phyloP scores from a whole-genome alignment of 2,797 vertebrate genomes.

The Buceros bicornis region DNA sequence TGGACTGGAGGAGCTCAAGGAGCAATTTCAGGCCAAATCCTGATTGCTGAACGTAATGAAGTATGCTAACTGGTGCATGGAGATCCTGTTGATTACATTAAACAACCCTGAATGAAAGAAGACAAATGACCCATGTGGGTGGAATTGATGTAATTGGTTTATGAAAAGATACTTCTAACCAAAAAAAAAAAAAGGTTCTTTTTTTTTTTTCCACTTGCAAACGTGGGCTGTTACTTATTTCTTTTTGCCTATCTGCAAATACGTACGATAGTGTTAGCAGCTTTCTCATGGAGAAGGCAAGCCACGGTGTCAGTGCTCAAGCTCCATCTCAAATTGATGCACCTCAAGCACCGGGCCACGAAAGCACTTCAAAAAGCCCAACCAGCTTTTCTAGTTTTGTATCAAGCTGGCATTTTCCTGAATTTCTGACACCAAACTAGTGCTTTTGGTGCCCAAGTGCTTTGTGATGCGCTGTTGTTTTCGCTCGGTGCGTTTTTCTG shows the following conservation, averaged over 20 bases:
- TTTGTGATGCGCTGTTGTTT: not conserved
- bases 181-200: not conserved
- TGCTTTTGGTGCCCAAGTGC: not conserved
- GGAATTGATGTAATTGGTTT: not conserved
- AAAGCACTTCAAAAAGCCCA: accelerated
- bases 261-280: accelerated
- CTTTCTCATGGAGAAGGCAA: not conserved
- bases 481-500: not conserved
- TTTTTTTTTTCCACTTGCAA: not conserved
- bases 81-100: not conserved
- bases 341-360: not conserved
- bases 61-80: not conserved
- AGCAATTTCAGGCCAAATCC: conserved; percentile 1
- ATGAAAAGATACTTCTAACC: not conserved
- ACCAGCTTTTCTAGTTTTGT: accelerated
- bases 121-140: not conserved
- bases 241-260: not conserved
- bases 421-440: not conserved
- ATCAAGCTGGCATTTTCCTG: not conserved
- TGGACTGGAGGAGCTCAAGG: not conserved
- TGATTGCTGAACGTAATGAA: not conserved
- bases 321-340: not conserved
- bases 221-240: not conserved
- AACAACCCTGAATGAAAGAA: not conserved
- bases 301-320: not conserved